Percentiles rank a stretch among this genome's conserved stretches.
Evolutionary conservation across 2,113 vertebrate species (phyloP).

Genomic region (Antigone vipio): DNA sequence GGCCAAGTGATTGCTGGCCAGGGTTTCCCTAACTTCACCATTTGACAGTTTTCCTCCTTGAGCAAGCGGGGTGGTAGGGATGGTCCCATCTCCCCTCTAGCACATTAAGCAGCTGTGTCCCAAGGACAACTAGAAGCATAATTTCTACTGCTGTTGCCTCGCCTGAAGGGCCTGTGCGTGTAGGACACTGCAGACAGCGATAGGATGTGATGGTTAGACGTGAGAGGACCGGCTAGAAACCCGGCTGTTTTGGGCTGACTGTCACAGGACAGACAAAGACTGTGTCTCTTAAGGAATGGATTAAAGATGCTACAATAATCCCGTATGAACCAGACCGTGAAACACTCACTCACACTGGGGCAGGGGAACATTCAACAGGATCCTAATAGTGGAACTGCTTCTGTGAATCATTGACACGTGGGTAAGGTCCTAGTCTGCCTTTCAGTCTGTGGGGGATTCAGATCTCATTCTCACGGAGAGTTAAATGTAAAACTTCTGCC

Average conservation of each 20-base stretch:
- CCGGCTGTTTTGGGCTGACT: not conserved
- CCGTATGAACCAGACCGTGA: not conserved
- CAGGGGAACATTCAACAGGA: not conserved
- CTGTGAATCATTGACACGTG: not conserved
- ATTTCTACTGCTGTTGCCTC: not conserved
- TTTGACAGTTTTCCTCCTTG: not conserved
- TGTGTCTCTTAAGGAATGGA: not conserved
- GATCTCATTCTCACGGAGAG: not conserved
- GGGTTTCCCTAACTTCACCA: not conserved
- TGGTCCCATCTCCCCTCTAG: not conserved
- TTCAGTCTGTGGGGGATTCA: not conserved
- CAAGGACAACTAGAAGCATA: not conserved
- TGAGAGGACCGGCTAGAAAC: not conserved
- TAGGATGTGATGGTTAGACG: not conserved
- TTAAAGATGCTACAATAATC: not conserved
- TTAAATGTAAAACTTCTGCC: not conserved
- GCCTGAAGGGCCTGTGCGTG: not conserved
- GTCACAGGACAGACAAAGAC: not conserved
- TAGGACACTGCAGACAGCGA: fast-evolving
- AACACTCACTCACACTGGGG: not conserved
- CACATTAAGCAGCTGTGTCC: not conserved
- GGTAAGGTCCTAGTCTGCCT: not conserved
- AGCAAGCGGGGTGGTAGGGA: not conserved
- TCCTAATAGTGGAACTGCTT: not conserved
- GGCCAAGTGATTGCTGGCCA: not conserved